These are phyloP conservation scores for Chrysemys picta DNA, from an alignment of 2,113 vertebrate species.

Conservation along the genomic window DNA sequence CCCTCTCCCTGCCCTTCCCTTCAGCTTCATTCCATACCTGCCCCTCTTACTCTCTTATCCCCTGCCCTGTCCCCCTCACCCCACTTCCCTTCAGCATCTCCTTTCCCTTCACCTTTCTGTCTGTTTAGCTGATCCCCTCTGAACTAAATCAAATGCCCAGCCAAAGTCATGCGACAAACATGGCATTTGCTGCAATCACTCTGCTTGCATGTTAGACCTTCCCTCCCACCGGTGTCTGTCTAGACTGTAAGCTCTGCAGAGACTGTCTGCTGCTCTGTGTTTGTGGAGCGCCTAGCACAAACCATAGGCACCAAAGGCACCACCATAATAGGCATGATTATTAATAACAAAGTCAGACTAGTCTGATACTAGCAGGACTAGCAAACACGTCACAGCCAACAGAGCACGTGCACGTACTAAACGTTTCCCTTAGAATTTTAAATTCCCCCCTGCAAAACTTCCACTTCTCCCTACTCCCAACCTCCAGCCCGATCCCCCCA, in stretches of 20 bases:
- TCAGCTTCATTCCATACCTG: not conserved
- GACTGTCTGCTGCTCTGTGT: not conserved
- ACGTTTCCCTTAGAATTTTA: not conserved
- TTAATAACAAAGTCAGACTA: not conserved
- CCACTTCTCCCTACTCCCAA: not conserved
- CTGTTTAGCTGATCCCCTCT: fast-evolving
- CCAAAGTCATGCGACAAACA: not conserved
- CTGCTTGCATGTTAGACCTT: not conserved
- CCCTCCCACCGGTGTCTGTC: not conserved
- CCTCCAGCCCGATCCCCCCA: fast-evolving
- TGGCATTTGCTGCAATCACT: not conserved
- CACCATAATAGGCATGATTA: not conserved
- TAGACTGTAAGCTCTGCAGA: not conserved
- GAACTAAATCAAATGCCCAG: not conserved
- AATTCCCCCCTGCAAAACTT: conserved; percentile 3
- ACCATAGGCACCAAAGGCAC: not conserved
- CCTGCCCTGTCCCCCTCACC: fast-evolving
- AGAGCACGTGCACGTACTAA: not conserved
- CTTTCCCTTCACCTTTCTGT: not conserved
- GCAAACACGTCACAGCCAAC: not conserved
- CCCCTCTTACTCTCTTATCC: not conserved
- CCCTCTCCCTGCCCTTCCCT: not conserved
- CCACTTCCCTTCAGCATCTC: not conserved
- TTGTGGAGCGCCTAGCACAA: not conserved
- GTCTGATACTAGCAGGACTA: not conserved